Base-by-base conservation (phyloP, 2,888 invertebrate species). In the Beris chalybata region DNA sequence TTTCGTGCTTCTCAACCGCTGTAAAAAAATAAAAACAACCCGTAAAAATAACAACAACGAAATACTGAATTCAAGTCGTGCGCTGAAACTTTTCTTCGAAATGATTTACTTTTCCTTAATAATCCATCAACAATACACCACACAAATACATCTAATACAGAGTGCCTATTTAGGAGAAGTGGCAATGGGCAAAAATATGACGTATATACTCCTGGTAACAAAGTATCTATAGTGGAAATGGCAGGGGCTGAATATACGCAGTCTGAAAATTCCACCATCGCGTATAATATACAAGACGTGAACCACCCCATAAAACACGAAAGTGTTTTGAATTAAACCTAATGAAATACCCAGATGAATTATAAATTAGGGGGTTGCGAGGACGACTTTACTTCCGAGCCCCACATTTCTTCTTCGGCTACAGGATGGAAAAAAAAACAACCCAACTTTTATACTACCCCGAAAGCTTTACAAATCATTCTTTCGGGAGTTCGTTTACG, bases 271-370 rank as follows among this genome's bases (percentile, higher is more conserved):
- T 38, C 58, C 57, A 29, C 52, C 57, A 44, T 30, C 48, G 45
- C 53, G 48, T 64, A 50, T 61, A 43, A 61, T 54, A 64, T 11
- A 64, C 64, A 58, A 64, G 64, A 53, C 53, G 53, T 54, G 64
- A 64, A 45, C 54, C 64, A 64, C 64, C 55, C 58, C 66, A 70
- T 71, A 72, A 71, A 69, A 70, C 69, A 70, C 69, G 70, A 73
- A 73, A 72, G 71, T 72, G 70, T 72, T 73, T 73, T 71, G 71
- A 73, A 73, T 73, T 73, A 73, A 73, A 71, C 71, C 71, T 72
- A 73, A 73, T 73, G 72, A 72, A 73, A 73, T 73, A 73, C 71
- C 71, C 72, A 71, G 71, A 73, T 73, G 73, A 73, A 73, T 73
- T 73, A 73, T 73, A 73, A 73, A 73, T 72, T 71, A 72, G 73